These are phyloP conservation scores for Enteromius paludinosus DNA, from an alignment of 2,797 vertebrate genomes.

Conservation along the genomic window DNA sequence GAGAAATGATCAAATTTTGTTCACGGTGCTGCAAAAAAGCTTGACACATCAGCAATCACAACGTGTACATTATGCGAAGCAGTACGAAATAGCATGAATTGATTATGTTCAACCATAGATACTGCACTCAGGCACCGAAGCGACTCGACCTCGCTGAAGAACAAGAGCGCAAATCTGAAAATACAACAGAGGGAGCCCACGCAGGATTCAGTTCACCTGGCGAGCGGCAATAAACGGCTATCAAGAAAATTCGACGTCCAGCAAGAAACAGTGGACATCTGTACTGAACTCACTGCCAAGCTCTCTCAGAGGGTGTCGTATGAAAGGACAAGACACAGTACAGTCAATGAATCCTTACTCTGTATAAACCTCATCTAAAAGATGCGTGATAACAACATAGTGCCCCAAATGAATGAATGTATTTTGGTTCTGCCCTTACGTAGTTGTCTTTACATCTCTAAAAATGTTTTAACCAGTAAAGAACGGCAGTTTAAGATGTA, in stretches of 20 bases:
- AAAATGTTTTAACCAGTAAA: slow-evolving; percentile 74
- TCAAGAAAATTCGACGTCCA: slow-evolving; percentile 59
- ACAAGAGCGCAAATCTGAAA: slow-evolving; percentile 70
- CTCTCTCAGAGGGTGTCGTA: slow-evolving; percentile 72
- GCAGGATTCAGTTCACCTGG: slow-evolving; percentile 72
- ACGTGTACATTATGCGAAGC: slow-evolving; percentile 80
- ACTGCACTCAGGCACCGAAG: slow-evolving; percentile 75
- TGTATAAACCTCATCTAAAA: slow-evolving; percentile 24
- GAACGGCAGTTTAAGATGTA: slow-evolving; percentile 85
- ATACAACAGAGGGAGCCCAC: slow-evolving; percentile 55
- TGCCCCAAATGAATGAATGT: slow-evolving; percentile 71
- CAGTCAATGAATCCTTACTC: slow-evolving; percentile 69
- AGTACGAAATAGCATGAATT: slow-evolving; percentile 81
- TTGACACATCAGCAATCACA: slow-evolving; percentile 80
- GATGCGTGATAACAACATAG: slow-evolving; percentile 53
- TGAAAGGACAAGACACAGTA: slow-evolving; percentile 71
- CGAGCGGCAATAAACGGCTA: slow-evolving; percentile 72
- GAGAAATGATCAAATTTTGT: slow-evolving; percentile 73
- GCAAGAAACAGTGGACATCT: slow-evolving; percentile 78
- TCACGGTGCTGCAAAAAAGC: slow-evolving; percentile 75
- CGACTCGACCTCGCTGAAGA: slow-evolving; percentile 71
- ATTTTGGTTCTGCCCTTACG: slow-evolving; percentile 76
- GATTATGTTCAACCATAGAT: slow-evolving; percentile 80
- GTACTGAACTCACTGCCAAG: slow-evolving; percentile 71
- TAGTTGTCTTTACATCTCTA: slow-evolving; percentile 69